A percentile compares a stretch with the other conserved stretches of the same genome.
These are phyloP conservation scores for Zaprionus taronus DNA, from an alignment of 1,140 invertebrate genomes.

Conservation along the genomic window DNA sequence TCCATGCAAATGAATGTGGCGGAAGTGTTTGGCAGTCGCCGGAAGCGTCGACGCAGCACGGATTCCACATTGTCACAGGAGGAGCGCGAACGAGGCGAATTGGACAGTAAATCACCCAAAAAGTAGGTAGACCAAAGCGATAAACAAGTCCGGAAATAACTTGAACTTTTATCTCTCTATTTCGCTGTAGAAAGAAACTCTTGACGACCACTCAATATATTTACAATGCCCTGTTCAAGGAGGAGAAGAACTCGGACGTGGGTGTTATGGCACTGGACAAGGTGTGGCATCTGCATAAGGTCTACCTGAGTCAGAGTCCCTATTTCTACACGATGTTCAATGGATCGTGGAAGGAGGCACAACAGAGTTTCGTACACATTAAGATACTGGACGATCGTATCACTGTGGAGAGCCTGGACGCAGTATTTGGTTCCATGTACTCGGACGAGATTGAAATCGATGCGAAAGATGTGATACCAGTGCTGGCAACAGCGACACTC, in stretches of 20 bases:
- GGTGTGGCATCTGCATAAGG: slow-evolving; percentile 92
- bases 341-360: slow-evolving; percentile 91
- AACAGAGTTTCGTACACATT: slow-evolving; percentile 88
- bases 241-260: slow-evolving; percentile 91
- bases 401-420: slow-evolving; percentile 88
- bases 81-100: slow-evolving; percentile 56
- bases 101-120: slow-evolving; percentile 62
- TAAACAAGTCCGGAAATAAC: not conserved
- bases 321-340: slow-evolving; percentile 95
- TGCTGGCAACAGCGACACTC: slow-evolving; percentile 91
- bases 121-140: slow-evolving; percentile 57
- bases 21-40: slow-evolving; percentile 64
- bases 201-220: slow-evolving; percentile 91
- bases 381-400: slow-evolving; percentile 91
- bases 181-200: slow-evolving; percentile 87
- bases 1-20: slow-evolving; percentile 71
- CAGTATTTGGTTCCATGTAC: slow-evolving; percentile 92
- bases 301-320: slow-evolving; percentile 92
- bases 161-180: slow-evolving; percentile 24
- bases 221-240: slow-evolving; percentile 91
- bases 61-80: slow-evolving; percentile 50
- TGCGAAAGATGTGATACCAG: slow-evolving; percentile 88
- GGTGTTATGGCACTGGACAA: slow-evolving; percentile 89
- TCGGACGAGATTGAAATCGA: slow-evolving; percentile 91
- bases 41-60: slow-evolving; percentile 75